Percentiles rank a stretch among this genome's conserved stretches.
Evolutionary conservation across 1,140 invertebrate species (phyloP).

Genomic region (Spodoptera litura): DNA sequence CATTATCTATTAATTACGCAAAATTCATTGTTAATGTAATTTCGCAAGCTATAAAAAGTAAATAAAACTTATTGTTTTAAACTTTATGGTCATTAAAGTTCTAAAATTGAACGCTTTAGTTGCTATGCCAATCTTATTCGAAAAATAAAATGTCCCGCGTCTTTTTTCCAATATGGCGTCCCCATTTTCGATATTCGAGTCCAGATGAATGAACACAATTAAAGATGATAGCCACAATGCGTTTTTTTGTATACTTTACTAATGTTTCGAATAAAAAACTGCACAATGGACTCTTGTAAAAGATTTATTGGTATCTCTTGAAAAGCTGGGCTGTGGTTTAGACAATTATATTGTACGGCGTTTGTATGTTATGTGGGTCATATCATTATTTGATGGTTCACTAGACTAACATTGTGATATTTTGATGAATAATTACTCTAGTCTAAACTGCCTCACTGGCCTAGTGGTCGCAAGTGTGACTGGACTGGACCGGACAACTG

Average conservation of each 20-base stretch:
- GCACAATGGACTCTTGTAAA: not conserved
- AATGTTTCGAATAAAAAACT: conserved; percentile 23
- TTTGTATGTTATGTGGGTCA: not conserved
- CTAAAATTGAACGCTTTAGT: not conserved
- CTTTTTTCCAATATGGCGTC: not conserved
- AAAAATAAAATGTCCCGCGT: not conserved
- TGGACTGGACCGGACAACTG: too few species aligned
- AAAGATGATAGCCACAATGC: conserved; percentile 26
- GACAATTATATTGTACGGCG: not conserved
- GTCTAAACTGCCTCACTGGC: too few species aligned
- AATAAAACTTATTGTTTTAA: not conserved
- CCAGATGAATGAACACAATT: conserved; percentile 30
- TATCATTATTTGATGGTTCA: not conserved
- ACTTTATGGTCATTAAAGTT: not conserved
- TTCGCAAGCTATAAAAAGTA: not conserved
- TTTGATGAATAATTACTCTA: too few species aligned
- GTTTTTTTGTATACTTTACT: conserved; percentile 35
- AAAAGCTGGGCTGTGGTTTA: conserved; percentile 1
- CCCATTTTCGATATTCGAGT: conserved; percentile 6
- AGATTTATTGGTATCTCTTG: conserved; percentile 21
- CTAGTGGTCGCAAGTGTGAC: too few species aligned
- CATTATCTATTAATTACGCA: not conserved
- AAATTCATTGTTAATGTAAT: not conserved
- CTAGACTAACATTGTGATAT: not conserved
- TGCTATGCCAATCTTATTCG: not conserved